Conservation (phyloP, 2,888 invertebrate species). For the Notodromas monacha region DNA sequence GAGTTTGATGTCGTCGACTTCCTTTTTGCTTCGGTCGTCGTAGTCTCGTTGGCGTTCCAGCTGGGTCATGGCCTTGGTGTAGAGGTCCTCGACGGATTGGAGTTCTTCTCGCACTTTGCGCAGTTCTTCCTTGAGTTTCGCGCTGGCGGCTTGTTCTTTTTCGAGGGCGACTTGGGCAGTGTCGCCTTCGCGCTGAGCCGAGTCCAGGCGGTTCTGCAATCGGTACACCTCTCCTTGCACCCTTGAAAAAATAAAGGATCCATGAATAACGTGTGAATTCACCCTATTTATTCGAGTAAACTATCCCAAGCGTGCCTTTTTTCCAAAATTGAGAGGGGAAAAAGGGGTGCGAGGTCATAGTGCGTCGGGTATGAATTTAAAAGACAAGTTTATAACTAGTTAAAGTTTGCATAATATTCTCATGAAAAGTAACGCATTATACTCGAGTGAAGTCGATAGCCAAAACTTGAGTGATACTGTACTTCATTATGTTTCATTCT, state of each 20-base stretch:
- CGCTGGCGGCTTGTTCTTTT: conserved; percentile 39
- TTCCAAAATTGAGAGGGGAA: too few relatives aligned
- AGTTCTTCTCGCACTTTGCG: conserved; percentile 58
- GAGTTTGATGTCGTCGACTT: conserved; percentile 35
- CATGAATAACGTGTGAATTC: neutral
- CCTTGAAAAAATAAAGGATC: conserved; percentile 21
- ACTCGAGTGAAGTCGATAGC: too few relatives aligned
- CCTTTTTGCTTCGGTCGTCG: conserved; percentile 58
- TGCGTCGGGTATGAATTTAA: too few relatives aligned
- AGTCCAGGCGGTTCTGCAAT: conserved; percentile 54
- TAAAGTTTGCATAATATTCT: too few relatives aligned
- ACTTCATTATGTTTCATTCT: too few relatives aligned
- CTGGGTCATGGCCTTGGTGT: conserved; percentile 52
- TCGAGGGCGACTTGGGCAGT: conserved; percentile 51
- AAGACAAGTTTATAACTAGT: too few relatives aligned
- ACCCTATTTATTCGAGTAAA: neutral
- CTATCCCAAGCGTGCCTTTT: too few relatives aligned
- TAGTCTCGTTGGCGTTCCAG: conserved; percentile 51
- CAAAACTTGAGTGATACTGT: too few relatives aligned
- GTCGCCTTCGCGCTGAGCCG: conserved; percentile 55
- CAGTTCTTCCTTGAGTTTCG: conserved; percentile 49
- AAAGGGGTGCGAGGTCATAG: too few relatives aligned
- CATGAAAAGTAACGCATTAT: too few relatives aligned
- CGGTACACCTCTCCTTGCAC: conserved; percentile 63
- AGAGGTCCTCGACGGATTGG: conserved; percentile 51